Percentiles rank a stretch among this genome's conserved stretches.
These are phyloP conservation scores for Petrocephalus sullivani DNA, from an alignment of 2,797 vertebrate species.

Conservation along the genomic window DNA sequence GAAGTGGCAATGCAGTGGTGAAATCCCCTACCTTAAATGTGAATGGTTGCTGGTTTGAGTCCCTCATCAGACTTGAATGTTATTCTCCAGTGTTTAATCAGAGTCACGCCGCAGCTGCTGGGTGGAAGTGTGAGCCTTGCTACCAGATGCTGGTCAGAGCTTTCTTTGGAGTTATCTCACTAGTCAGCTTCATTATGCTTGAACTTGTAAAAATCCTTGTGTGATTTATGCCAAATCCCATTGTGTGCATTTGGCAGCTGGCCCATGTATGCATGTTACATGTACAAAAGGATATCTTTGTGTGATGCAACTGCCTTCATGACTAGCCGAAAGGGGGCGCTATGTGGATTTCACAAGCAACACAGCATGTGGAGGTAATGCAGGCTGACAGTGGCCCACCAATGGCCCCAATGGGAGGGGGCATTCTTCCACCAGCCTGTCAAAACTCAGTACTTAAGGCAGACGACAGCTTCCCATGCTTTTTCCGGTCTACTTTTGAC, in stretches of 20 bases:
- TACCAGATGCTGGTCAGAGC: not conserved
- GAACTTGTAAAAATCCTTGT: not conserved
- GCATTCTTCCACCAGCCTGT: slow-evolving; percentile 16
- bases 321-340: not conserved
- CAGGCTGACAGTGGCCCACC: slow-evolving; percentile 26
- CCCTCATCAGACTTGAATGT: not conserved
- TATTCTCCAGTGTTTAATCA: not conserved
- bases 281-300: not conserved
- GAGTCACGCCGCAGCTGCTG: not conserved
- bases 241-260: not conserved
- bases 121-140: not conserved
- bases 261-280: not conserved
- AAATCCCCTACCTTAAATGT: not conserved
- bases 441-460: slow-evolving; percentile 36
- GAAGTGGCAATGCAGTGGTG: not conserved
- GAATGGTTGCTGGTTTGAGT: slow-evolving; percentile 2
- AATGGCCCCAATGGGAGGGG: slow-evolving; percentile 9
- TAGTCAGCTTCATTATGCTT: not conserved
- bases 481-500: slow-evolving; percentile 20
- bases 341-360: not conserved
- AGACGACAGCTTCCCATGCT: slow-evolving; percentile 29
- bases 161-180: not conserved
- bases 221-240: not conserved
- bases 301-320: not conserved
- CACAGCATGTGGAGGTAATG: slow-evolving; percentile 29